A percentile compares a stretch with the other conserved stretches of the same genome.
Evolutionary conservation across 2,797 vertebrate genomes (phyloP).

Genomic region (Melanotaenia nigrans): DNA sequence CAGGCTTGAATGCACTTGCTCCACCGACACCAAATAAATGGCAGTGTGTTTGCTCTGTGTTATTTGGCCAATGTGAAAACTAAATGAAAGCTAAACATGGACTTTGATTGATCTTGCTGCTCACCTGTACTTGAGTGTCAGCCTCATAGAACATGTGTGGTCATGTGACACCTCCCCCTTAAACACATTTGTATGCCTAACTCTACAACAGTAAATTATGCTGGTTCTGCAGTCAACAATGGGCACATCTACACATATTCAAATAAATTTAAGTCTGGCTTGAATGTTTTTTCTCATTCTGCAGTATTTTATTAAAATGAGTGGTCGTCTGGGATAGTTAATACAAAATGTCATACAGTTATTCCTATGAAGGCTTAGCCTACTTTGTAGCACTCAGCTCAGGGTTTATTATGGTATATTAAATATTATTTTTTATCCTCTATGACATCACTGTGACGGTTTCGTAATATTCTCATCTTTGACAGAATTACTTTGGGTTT

Average conservation of each 20-base stretch:
- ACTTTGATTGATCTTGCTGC: not conserved
- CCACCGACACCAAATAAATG: not conserved
- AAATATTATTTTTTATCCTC: conserved; percentile 34
- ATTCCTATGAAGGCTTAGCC: conserved; percentile 38
- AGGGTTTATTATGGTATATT: conserved; percentile 46
- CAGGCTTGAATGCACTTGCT: not conserved
- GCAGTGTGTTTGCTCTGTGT: not conserved
- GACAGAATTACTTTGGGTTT: not conserved
- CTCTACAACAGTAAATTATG: no score
- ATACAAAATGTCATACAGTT: conserved; percentile 31
- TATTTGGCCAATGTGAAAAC: not conserved
- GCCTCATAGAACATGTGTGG: not conserved
- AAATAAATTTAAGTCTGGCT: not conserved
- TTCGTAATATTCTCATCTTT: conserved; percentile 8
- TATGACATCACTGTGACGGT: conserved; percentile 23
- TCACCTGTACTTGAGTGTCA: not conserved
- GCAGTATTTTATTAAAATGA: conserved; percentile 19
- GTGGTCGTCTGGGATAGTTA: conserved; percentile 11
- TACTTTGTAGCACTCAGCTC: conserved; percentile 35
- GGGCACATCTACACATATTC: no score
- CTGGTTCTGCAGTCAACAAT: no score
- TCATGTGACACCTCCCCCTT: conserved; percentile 49
- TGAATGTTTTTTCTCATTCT: not conserved
- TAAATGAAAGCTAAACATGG: not conserved
- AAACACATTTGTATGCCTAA: not conserved